Percentiles rank a stretch among this genome's conserved stretches.
Evolutionary conservation across 2,113 vertebrate species (phyloP).

Genomic region (Platysternon megacephalum): DNA sequence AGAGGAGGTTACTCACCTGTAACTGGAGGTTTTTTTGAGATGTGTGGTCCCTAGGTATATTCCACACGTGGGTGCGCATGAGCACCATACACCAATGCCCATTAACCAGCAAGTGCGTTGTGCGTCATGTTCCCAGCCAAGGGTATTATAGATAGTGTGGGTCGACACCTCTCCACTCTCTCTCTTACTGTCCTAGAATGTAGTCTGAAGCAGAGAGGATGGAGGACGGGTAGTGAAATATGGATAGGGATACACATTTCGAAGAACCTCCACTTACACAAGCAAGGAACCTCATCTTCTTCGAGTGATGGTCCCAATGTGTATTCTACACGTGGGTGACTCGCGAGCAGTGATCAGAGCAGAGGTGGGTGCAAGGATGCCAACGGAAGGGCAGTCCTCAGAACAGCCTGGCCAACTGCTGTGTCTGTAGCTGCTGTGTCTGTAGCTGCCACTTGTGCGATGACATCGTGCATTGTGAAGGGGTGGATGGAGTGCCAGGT

Average conservation of each 20-base stretch:
- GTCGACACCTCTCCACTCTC: neutral
- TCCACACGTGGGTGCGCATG: neutral
- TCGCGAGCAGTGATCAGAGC: neutral
- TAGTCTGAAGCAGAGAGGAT: neutral
- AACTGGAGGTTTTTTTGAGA: neutral
- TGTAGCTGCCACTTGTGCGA: neutral
- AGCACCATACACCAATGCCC: neutral
- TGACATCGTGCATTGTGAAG: neutral
- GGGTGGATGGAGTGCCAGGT: neutral
- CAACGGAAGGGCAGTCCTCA: neutral
- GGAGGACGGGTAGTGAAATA: neutral
- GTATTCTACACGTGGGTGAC: too few species aligned
- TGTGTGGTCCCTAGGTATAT: neutral
- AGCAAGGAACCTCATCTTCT: neutral
- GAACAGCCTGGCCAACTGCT: neutral
- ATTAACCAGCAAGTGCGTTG: neutral
- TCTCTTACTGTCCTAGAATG: neutral
- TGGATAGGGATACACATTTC: neutral
- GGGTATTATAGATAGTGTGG: neutral
- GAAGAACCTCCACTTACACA: neutral
- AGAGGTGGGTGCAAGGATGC: neutral
- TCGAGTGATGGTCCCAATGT: too few species aligned
- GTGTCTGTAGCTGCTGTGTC: too few species aligned
- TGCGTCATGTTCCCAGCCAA: neutral
- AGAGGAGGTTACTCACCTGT: neutral